A percentile compares a stretch with the other conserved stretches of the same genome.
Evolutionary conservation across 2,797 vertebrate species (phyloP).

Genomic region (Thripadectes ignobilis): DNA sequence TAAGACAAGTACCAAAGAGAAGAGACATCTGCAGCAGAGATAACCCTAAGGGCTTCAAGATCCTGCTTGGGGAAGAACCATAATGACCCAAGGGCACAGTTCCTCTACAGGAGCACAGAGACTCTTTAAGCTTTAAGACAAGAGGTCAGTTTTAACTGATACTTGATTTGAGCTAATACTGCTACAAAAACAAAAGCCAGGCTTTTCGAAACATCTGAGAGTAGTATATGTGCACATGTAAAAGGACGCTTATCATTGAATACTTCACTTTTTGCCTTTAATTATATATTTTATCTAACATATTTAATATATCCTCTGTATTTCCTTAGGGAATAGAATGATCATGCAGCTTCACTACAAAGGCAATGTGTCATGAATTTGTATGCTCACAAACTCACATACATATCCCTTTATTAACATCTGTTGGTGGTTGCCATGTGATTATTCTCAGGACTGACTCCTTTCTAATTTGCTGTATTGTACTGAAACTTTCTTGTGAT

Average conservation of each 20-base stretch:
- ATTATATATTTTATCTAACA: background rate
- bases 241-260: background rate
- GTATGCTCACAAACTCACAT: background rate
- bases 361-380: background rate
- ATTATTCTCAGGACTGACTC: background rate
- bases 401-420: background rate
- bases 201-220: background rate
- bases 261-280: background rate
- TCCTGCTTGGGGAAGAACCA: constrained; percentile 12
- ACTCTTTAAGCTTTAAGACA: background rate
- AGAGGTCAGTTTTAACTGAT: constrained; percentile 6
- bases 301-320: background rate
- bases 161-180: background rate
- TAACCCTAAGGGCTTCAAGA: constrained; percentile 34
- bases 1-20: constrained; percentile 27
- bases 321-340: background rate
- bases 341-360: background rate
- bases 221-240: background rate
- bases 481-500: background rate
- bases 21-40: constrained; percentile 40
- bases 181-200: background rate
- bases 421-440: background rate
- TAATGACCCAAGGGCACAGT: constrained; percentile 10
- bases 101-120: background rate
- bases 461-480: background rate